Percentiles rank a stretch among this genome's conserved stretches.
These are phyloP conservation scores for Steinernema feltiae DNA, from an alignment of 1,140 invertebrate species.

Conservation along the genomic window DNA sequence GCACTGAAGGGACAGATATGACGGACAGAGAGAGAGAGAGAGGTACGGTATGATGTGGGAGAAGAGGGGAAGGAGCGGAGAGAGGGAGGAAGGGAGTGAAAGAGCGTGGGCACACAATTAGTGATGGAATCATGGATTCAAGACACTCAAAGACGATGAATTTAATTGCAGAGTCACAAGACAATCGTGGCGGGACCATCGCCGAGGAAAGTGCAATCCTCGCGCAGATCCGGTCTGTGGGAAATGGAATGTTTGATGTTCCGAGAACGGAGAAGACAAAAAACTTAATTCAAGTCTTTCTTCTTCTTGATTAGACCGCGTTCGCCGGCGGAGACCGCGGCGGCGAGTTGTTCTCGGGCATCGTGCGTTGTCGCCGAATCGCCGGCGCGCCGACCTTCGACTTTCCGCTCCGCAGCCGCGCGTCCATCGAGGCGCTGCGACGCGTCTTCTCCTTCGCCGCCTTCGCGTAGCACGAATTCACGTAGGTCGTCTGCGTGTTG, in stretches of 20 bases:
- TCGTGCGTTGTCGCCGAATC: background rate
- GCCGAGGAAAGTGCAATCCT: background rate
- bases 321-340: background rate
- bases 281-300: slow-evolving; percentile 2
- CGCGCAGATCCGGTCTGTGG: background rate
- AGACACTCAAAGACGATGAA: no score
- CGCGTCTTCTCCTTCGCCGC: background rate
- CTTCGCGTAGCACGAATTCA: background rate
- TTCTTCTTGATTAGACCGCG: background rate
- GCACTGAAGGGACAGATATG: no score
- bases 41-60: no score
- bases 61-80: no score
- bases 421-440: background rate
- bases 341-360: background rate
- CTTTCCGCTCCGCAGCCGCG: background rate
- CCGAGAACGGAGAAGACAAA: background rate
- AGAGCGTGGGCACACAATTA: background rate
- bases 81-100: no score
- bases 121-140: background rate
- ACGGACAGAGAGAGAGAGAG: no score
- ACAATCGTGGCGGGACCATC: no score
- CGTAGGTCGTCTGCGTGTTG: slow-evolving; percentile 5
- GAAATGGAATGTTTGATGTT: background rate
- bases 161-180: no score
- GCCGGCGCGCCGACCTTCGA: background rate